Evolutionary conservation across 2,888 invertebrate genomes (phyloP).

Genomic region (Dicyrtomina minuta): DNA sequence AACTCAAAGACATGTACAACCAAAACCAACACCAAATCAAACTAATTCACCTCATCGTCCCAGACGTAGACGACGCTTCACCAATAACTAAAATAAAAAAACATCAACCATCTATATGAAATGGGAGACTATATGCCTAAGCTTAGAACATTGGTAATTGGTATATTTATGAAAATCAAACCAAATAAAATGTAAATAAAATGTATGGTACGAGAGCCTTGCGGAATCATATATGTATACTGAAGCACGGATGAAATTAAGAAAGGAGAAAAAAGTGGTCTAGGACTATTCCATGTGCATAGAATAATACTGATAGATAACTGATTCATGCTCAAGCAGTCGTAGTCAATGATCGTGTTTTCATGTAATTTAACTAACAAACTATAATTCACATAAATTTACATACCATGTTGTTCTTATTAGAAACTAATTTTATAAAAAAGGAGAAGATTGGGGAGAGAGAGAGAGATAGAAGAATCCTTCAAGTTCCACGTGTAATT

Average conservation of each 20-base stretch:
- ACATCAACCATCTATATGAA: no score
- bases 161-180: no score
- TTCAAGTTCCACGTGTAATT: not conserved
- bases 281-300: not conserved
- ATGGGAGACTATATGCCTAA: no score
- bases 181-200: no score
- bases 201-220: no score
- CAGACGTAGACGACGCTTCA: no score
- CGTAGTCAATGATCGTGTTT: slow-evolving; percentile 1
- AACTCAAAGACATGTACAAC: no score
- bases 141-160: no score
- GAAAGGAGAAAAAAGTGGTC: not conserved
- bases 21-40: no score
- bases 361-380: slow-evolving; percentile 3
- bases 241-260: not conserved
- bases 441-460: not conserved
- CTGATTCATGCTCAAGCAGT: not conserved
- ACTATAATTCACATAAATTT: slow-evolving; percentile 5
- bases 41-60: no score
- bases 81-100: no score
- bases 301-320: not conserved
- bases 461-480: not conserved
- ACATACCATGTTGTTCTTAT: not conserved
- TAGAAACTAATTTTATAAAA: not conserved
- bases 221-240: no score